phyloP scores from a whole-genome alignment of 1,140 invertebrate genomes.

The Zaprionus capensis region DNA sequence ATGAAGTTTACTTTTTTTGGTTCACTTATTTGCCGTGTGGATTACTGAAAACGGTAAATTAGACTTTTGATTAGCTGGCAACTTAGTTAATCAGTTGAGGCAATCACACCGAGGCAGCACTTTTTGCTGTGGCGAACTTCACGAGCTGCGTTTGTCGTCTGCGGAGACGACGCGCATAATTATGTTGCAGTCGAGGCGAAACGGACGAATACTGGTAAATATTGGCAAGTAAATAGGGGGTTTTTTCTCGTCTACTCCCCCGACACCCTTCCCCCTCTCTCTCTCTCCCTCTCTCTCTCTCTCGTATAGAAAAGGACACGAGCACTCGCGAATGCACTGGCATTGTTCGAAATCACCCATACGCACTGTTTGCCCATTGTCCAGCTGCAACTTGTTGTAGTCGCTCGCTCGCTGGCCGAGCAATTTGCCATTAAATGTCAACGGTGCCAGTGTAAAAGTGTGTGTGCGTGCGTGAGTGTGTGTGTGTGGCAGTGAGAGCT shows the following conservation, averaged over 20 bases:
- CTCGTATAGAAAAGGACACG: conserved; percentile 5
- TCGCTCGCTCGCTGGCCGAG: conserved; percentile 3
- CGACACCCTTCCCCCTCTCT: not conserved
- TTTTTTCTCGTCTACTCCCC: not conserved
- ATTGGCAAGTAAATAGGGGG: conserved; percentile 20
- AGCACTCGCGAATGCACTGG: conserved; percentile 26
- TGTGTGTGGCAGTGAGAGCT: conserved; percentile 19
- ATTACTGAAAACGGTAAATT: conserved; percentile 7
- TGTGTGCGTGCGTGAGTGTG: not conserved
- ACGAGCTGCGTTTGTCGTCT: conserved; percentile 62
- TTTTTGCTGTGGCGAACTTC: conserved; percentile 47
- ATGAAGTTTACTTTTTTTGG: conserved; percentile 1
- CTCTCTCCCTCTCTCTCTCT: not conserved
- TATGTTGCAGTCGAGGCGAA: conserved; percentile 63
- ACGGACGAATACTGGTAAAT: conserved; percentile 12
- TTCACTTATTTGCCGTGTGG: conserved; percentile 11
- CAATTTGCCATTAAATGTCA: conserved; percentile 47
- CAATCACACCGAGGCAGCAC: conserved; percentile 16
- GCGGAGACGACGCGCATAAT: conserved; percentile 58
- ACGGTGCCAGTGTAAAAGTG: not conserved
- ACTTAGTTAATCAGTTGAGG: conserved; percentile 10
- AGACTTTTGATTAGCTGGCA: not conserved
- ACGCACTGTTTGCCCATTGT: conserved; percentile 40
- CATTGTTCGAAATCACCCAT: conserved; percentile 25
- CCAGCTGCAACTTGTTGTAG: conserved; percentile 56